Percentiles rank a stretch among this genome's conserved stretches.
phyloP scores from a whole-genome alignment of 1,140 invertebrate species.

The Vanessa atalanta region DNA sequence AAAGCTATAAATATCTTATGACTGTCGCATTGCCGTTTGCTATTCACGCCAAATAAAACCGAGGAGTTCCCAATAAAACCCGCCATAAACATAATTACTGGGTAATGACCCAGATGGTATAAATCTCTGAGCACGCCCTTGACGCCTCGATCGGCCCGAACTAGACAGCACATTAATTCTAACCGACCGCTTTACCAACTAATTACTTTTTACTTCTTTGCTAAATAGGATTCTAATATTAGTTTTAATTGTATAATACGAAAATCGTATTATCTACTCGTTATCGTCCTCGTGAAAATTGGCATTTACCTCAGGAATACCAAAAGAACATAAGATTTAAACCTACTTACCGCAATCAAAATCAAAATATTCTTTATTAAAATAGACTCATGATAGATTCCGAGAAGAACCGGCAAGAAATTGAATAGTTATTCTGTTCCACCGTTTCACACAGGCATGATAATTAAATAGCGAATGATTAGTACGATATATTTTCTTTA shows the following conservation, averaged over 20 bases:
- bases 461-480: no score
- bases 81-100: slow-evolving; percentile 64
- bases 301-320: no score
- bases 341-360: no score
- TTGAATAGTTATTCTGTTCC: no score
- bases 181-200: slow-evolving; percentile 51
- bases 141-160: slow-evolving; percentile 49
- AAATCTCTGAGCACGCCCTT: slow-evolving; percentile 51
- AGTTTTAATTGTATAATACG: slow-evolving; percentile 2
- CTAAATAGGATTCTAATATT: slow-evolving; percentile 26
- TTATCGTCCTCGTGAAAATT: no score
- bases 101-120: slow-evolving; percentile 62
- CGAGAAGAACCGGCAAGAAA: no score
- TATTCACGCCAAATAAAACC: slow-evolving; percentile 45
- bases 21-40: slow-evolving; percentile 24
- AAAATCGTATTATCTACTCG: background rate
- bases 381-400: no score
- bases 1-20: slow-evolving; percentile 23
- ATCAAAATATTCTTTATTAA: no score
- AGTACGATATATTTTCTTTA: no score
- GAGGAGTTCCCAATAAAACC: slow-evolving; percentile 47
- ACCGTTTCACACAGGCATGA: no score
- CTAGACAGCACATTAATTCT: slow-evolving; percentile 48
- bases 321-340: background rate
- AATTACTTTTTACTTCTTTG: slow-evolving; percentile 57